Evolutionary conservation across 2,113 vertebrate species (phyloP).

Genomic region (Halichoeres trimaculatus): DNA sequence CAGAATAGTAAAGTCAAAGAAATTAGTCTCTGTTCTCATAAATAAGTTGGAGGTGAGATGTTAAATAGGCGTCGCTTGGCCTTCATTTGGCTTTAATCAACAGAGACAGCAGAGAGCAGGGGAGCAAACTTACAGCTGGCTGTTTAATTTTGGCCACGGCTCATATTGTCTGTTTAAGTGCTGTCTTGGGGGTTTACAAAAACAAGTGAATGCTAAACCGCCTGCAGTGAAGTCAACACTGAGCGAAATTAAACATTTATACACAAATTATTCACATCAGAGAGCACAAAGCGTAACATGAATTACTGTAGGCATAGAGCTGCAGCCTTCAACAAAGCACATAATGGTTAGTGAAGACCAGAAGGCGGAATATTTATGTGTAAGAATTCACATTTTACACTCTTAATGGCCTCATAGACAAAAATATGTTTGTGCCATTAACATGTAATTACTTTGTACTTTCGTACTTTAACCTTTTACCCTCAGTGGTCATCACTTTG

Average conservation of each 20-base stretch:
- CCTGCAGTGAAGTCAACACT: slow-evolving; percentile 15
- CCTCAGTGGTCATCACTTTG: too few species aligned
- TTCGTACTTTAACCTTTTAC: too few species aligned
- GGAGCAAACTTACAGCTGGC: slow-evolving; percentile 11
- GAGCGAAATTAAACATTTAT: slow-evolving; percentile 54
- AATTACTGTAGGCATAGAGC: slow-evolving; percentile 27
- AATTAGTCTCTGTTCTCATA: background rate
- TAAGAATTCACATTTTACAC: slow-evolving; percentile 7
- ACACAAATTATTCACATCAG: slow-evolving; percentile 43
- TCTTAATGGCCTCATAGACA: background rate
- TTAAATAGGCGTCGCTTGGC: background rate
- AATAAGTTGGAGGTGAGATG: background rate
- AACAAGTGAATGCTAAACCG: slow-evolving; percentile 43
- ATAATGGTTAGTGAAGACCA: slow-evolving; percentile 18
- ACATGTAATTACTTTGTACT: background rate
- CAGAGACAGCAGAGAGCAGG: slow-evolving; percentile 17
- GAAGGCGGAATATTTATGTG: background rate
- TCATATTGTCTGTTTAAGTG: slow-evolving; percentile 37
- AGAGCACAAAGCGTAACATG: slow-evolving; percentile 22
- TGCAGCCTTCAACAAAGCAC: slow-evolving; percentile 23
- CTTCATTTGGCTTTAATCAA: slow-evolving; percentile 11
- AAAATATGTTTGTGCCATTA: background rate
- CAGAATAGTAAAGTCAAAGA: background rate
- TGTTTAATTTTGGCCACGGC: slow-evolving; percentile 26
- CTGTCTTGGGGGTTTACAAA: slow-evolving; percentile 2